Base-by-base conservation (phyloP, 2,888 invertebrate genomes). In the Lissocephala sabroskyi region DNA sequence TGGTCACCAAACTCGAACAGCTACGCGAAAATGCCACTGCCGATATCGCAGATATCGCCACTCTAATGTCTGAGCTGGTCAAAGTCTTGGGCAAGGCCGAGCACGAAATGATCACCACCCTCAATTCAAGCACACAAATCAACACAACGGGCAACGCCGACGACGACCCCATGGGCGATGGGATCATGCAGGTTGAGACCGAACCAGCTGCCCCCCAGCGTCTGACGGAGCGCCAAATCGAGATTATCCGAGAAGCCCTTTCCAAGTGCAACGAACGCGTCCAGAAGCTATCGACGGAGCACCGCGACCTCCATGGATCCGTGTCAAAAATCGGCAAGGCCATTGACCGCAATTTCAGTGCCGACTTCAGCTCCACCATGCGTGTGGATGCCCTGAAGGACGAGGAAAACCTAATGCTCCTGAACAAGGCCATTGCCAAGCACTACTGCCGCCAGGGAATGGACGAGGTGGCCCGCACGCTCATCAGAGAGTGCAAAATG, bases 291-390 rank as follows among this genome's bases (percentile, higher is more conserved):
- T 93, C 95, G 1, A 90, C 93, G 51, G 96, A 97, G 85, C 95
- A 95, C 79, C 87, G 94, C 63, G 90, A 90, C 56, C 86, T 95
- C 11, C 96, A 96, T 79, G 82, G 84, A 1, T 73, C 83, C 2
- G 92, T 93, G 3, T 98, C 98, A 0, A 94, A 96, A 87, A 95
- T 98, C 41, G 98, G 98, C 42, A 98, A 98, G 86, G 93, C 95
- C 0, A 95, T 99, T 66, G 98, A 99, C 82, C 90, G 96, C 74
- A 96, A 96, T 86, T 97, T 97, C 79, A 92, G 94, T 30, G 89
- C 94, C 0, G 97, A 98, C 83, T 97, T 96, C 85, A 92, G 92
- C 0, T 91, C 94, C 1, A 95, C 96, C 0, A 93, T 94, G 52
- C 90, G 94, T 30, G 88, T 89, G 39, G 95, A 95, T 54, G 93